Percentiles rank a stretch among this genome's conserved stretches.
Conservation (phyloP, 2,888 invertebrate genomes). For the Athalia cordata region DNA sequence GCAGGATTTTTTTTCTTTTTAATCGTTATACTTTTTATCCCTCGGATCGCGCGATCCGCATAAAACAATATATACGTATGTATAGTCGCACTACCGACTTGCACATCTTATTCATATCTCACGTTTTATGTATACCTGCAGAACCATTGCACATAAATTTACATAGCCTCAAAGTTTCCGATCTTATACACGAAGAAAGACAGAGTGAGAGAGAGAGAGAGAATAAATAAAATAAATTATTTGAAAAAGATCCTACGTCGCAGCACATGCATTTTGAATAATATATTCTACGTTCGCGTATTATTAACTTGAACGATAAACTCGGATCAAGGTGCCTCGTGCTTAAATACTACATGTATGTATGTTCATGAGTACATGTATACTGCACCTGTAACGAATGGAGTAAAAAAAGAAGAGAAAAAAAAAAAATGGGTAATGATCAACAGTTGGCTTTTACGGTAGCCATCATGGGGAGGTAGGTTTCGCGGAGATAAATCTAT, state of each 20-base stretch:
- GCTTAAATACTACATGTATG: background rate
- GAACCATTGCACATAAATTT: no score
- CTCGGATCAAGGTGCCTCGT: no score
- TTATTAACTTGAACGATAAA: no score
- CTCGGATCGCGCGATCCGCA: background rate
- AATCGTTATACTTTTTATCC: background rate
- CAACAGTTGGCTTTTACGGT: slow-evolving; percentile 21
- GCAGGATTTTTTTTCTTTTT: background rate
- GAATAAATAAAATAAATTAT: no score
- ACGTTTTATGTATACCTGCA: no score
- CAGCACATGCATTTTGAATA: background rate
- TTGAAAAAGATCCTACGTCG: background rate
- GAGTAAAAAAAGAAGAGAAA: background rate
- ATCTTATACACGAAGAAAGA: no score
- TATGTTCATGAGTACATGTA: background rate
- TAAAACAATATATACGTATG: background rate
- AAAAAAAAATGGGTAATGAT: background rate
- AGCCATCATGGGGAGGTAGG: background rate
- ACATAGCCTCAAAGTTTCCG: no score
- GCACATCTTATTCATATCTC: background rate
- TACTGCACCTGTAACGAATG: background rate
- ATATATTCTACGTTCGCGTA: background rate
- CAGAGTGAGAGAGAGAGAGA: no score
- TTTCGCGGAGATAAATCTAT: background rate
- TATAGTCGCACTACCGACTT: background rate